phyloP scores from a whole-genome alignment of 2,888 invertebrate species.

The Anthophora plumipes region DNA sequence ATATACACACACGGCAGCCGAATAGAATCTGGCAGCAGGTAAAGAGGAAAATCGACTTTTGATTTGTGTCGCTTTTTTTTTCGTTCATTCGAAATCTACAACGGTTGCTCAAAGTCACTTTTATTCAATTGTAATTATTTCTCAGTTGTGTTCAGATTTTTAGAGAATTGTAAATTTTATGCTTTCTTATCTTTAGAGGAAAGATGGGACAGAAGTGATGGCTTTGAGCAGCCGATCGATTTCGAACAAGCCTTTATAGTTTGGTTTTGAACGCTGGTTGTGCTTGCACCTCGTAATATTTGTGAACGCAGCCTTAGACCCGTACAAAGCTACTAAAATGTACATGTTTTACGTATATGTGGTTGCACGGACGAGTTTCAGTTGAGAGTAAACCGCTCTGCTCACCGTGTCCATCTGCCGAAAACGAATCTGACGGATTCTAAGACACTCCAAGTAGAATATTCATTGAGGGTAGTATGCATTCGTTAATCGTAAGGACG shows the following conservation, averaged over 20 bases:
- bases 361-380: constrained; percentile 61
- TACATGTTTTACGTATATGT: constrained; percentile 66
- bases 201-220: not conserved
- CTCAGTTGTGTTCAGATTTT: not conserved
- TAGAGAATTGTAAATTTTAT: no score
- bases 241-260: not conserved
- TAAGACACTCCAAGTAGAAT: not conserved
- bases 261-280: not conserved
- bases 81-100: not conserved
- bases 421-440: not conserved
- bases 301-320: constrained; percentile 42
- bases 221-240: not conserved
- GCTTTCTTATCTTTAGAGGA: no score
- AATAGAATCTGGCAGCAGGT: not conserved
- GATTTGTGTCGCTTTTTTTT: not conserved
- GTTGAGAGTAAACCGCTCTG: constrained; percentile 34
- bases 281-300: not conserved
- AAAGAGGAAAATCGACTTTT: not conserved
- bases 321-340: constrained; percentile 50
- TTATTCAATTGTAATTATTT: not conserved
- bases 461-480: not conserved
- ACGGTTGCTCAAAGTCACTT: not conserved
- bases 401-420: constrained; percentile 34
- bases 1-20: not conserved
- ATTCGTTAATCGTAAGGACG: not conserved